A percentile compares a stretch with the other conserved stretches of the same genome.
These are phyloP conservation scores for Clunio marinus DNA, from an alignment of 2,888 invertebrate genomes.

Conservation along the genomic window DNA sequence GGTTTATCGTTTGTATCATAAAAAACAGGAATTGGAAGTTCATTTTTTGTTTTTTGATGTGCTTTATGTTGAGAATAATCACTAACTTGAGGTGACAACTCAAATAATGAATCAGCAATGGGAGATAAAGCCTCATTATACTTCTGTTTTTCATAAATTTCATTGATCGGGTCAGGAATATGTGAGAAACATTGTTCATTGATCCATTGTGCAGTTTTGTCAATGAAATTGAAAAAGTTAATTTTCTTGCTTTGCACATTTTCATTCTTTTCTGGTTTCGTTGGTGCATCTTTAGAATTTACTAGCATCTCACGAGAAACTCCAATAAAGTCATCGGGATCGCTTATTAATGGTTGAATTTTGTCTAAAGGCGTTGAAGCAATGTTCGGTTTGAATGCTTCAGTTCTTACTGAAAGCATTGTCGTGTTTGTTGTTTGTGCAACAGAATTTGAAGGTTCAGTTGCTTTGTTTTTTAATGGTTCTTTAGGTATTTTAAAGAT, in stretches of 20 bases:
- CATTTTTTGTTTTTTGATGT: too few species aligned
- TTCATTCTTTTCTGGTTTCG: too few species aligned
- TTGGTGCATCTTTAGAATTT: too few species aligned
- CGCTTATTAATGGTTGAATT: background rate
- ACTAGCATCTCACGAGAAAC: too few species aligned
- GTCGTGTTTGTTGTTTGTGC: background rate
- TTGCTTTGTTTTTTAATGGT: background rate
- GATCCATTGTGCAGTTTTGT: background rate
- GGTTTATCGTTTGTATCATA: background rate
- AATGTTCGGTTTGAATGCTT: background rate
- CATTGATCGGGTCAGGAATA: background rate
- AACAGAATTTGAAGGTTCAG: background rate
- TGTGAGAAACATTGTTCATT: background rate
- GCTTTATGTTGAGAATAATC: too few species aligned
- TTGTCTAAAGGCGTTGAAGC: constrained; percentile 9
- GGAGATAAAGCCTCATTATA: background rate
- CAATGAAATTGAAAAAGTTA: background rate
- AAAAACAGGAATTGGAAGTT: background rate
- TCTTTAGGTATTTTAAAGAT: background rate
- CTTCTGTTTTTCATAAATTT: background rate
- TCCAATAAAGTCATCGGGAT: constrained; percentile 6
- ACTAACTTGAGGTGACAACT: too few species aligned
- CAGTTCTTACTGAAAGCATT: background rate
- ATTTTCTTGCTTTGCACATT: too few species aligned
- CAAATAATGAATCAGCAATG: too few species aligned